These are phyloP conservation scores for Vulpes vulpes DNA, from an alignment of 2,113 vertebrate genomes.

Conservation along the genomic window DNA sequence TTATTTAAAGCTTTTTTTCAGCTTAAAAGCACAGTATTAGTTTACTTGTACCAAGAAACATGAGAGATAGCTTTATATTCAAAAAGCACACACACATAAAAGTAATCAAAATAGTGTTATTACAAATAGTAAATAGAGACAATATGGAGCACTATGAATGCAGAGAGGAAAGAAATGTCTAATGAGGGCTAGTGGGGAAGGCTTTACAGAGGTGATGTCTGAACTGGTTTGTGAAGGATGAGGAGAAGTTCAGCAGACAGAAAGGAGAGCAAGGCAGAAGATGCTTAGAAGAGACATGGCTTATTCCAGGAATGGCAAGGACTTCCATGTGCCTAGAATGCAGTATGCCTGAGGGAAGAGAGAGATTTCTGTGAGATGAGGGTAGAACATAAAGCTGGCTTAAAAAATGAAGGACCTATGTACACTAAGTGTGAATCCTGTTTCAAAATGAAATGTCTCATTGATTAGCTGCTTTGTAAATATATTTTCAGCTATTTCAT, in stretches of 20 bases:
- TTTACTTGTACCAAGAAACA: slow-evolving; percentile 39
- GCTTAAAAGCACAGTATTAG: slow-evolving; percentile 25
- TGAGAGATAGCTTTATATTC: neutral
- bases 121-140: neutral
- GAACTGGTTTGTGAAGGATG: neutral
- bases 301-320: slow-evolving; percentile 31
- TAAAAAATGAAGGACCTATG: slow-evolving; percentile 29
- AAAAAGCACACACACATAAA: slow-evolving; percentile 10
- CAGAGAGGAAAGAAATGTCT: neutral
- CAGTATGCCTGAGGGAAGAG: neutral
- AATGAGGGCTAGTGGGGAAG: neutral
- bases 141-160: neutral
- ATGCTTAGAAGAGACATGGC: slow-evolving; percentile 28
- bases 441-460: slow-evolving; percentile 29
- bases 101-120: slow-evolving; percentile 1
- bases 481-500: neutral
- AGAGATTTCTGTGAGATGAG: neutral
- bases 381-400: slow-evolving; percentile 11
- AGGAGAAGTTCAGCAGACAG: slow-evolving; percentile 8
- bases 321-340: neutral
- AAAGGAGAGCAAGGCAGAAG: slow-evolving; percentile 35
- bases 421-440: neutral
- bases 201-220: neutral
- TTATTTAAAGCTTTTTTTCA: slow-evolving; percentile 59
- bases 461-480: slow-evolving; percentile 4